Evolutionary conservation across 2,888 invertebrate genomes (phyloP).

Genomic region (Euplagia quadripunctaria): DNA sequence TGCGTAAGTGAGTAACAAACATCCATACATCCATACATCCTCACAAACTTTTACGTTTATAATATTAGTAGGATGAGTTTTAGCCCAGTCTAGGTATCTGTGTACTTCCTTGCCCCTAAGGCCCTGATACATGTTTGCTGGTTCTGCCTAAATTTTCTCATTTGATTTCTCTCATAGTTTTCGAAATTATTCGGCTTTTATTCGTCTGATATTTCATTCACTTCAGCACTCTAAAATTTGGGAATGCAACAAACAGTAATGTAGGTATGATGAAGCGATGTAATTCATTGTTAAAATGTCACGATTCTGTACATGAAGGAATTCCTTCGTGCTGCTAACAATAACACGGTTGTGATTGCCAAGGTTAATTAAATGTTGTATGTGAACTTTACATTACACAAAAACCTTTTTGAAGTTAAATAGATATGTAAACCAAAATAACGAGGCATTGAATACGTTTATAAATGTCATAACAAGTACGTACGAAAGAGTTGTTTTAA

Average conservation of each 20-base stretch:
- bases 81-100: too few relatives aligned
- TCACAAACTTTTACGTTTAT: too few relatives aligned
- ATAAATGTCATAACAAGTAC: background rate
- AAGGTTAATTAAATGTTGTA: background rate
- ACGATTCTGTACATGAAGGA: background rate
- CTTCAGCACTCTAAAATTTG: background rate
- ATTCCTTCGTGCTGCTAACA: background rate
- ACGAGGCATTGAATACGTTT: background rate
- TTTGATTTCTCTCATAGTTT: background rate
- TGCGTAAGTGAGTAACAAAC: too few relatives aligned
- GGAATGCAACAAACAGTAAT: background rate
- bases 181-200: too few relatives aligned
- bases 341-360: background rate
- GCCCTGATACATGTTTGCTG: too few relatives aligned
- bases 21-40: too few relatives aligned
- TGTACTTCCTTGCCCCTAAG: too few relatives aligned
- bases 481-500: background rate
- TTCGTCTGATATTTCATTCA: background rate
- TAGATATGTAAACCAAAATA: background rate
- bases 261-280: background rate
- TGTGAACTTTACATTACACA: background rate
- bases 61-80: too few relatives aligned
- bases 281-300: background rate
- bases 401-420: background rate
- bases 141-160: background rate